phyloP scores from a whole-genome alignment of 2,797 vertebrate species.

The Oreonectes daqikongensis region DNA sequence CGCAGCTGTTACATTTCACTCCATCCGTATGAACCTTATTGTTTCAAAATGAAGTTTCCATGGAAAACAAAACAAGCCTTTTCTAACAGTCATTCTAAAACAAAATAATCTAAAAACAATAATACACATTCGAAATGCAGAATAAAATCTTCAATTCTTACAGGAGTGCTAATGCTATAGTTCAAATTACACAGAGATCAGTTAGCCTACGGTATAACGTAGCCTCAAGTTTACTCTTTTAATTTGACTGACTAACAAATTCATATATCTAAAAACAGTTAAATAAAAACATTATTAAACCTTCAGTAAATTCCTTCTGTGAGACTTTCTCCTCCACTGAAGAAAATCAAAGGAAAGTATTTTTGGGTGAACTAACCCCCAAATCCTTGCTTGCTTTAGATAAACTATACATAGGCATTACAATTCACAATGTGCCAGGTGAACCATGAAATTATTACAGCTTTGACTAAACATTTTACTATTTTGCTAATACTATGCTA shows the following conservation, averaged over 20 bases:
- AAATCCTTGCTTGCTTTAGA: background rate
- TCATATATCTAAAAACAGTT: background rate
- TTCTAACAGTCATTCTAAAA: background rate
- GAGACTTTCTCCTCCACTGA: background rate
- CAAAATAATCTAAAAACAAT: no score
- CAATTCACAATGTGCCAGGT: background rate
- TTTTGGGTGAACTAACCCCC: background rate
- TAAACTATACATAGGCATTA: background rate
- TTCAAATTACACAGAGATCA: background rate
- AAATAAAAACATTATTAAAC: no score
- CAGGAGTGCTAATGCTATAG: background rate
- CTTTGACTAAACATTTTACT: background rate
- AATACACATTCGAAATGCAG: background rate
- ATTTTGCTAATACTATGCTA: constrained; percentile 3
- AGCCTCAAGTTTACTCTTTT: no score
- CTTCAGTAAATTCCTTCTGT: no score
- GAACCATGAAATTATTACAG: constrained; percentile 1
- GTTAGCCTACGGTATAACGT: no score
- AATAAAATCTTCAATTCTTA: background rate
- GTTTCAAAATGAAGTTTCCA: constrained; percentile 31
- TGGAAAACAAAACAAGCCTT: constrained; percentile 34
- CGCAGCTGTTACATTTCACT: constrained; percentile 52
- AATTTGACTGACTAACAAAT: background rate
- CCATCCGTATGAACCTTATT: constrained; percentile 27
- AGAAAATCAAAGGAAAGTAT: background rate